Conservation (phyloP, 2,113 vertebrate genomes). For the Equus przewalskii region DNA sequence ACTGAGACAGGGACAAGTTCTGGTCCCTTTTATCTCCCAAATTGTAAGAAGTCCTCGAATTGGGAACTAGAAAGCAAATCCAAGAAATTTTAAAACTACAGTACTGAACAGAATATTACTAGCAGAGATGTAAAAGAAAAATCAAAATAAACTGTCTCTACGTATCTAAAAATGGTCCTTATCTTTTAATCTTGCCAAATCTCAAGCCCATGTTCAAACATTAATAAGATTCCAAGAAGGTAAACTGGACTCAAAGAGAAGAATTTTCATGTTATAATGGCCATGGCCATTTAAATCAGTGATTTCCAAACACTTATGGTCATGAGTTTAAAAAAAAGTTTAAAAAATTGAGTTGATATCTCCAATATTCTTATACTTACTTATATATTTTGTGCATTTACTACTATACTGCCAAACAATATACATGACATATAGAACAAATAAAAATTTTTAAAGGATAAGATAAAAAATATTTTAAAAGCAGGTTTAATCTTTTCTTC, state of each 20-base stretch:
- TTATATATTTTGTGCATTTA: background rate
- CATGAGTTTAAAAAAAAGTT: background rate
- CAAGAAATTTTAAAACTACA: background rate
- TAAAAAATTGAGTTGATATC: background rate
- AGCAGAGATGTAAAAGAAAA: background rate
- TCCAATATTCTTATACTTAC: background rate
- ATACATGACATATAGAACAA: background rate
- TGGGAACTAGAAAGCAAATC: background rate
- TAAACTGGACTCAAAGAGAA: background rate
- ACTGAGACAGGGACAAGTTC: background rate
- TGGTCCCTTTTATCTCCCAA: background rate
- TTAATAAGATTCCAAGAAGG: background rate
- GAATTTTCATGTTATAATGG: background rate
- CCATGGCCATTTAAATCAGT: background rate
- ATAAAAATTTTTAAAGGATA: background rate
- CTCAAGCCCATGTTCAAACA: constrained; percentile 1
- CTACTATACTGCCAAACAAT: background rate
- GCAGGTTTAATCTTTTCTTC: background rate
- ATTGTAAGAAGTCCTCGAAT: background rate
- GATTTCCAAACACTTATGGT: background rate
- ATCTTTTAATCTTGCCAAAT: background rate
- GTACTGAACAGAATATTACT: background rate
- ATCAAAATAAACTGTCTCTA: background rate
- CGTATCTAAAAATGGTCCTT: background rate
- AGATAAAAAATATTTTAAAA: background rate